These are phyloP conservation scores for Phataginus tricuspis DNA, from an alignment of 2,797 vertebrate genomes.

Conservation along the genomic window DNA sequence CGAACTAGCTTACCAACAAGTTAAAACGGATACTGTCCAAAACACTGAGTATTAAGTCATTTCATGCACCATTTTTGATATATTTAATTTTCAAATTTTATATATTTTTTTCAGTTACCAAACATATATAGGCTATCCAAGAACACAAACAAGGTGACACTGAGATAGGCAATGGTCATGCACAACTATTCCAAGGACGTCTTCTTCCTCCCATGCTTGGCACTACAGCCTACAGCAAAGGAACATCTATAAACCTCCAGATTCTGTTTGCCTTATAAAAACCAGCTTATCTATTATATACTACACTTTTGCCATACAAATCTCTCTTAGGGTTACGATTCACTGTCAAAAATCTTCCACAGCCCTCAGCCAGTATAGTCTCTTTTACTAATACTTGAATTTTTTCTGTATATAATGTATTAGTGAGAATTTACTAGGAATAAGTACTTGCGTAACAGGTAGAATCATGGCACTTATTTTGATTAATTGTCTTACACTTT, in stretches of 20 bases:
- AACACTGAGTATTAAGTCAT: neutral
- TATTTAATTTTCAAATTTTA: neutral
- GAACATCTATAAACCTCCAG: neutral
- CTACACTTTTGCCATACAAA: neutral
- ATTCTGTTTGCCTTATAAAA: neutral
- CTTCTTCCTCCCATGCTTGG: neutral
- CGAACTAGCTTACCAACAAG: neutral
- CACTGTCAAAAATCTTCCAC: neutral
- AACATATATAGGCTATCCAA: neutral
- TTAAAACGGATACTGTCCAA: slow-evolving; percentile 33
- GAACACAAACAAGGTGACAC: neutral
- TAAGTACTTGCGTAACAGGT: slow-evolving; percentile 6
- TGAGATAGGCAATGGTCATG: neutral
- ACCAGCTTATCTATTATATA: neutral
- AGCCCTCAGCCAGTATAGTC: neutral
- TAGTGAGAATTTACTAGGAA: slow-evolving; percentile 2
- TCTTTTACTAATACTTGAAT: neutral
- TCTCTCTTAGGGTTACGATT: neutral
- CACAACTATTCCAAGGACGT: neutral
- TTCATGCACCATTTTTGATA: slow-evolving; percentile 29
- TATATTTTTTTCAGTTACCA: neutral
- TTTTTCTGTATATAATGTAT: neutral
- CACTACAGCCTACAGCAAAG: neutral
- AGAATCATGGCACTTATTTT: neutral
- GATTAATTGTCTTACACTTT: neutral